Evolutionary conservation across 2,888 invertebrate species (phyloP), one percentile per base, ranked within the genome.

Genomic region (Ophonus ardosiacus): DNA sequence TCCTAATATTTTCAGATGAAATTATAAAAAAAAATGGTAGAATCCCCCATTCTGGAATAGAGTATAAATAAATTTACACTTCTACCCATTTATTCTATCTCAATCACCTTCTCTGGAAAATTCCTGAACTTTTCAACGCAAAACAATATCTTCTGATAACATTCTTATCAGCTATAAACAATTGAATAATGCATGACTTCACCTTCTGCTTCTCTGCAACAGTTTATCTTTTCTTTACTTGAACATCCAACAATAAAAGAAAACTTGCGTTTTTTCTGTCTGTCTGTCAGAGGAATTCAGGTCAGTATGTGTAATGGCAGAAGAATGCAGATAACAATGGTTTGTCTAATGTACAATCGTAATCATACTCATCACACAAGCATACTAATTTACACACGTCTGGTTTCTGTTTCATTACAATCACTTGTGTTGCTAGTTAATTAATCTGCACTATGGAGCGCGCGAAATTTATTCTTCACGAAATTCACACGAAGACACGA

Each of bases 261-360:
- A 51, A 13, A 51, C 10, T 51, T 8, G 43, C 43, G 43, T 51
- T 51, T 51, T 51, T 51, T 13, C 8, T 13, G 43, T 51, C 8
- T 13, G 43, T 51, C 31, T 31, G 31, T 3, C 31, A 31, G 6
- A 24, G 21, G 63, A 21, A 63, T 63, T 63, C 21, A 21, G 63
- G 63, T 63, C 63, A 63, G 63, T 63, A 21, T 63, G 24, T 63
- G 63, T 63, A 63, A 63, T 21, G 24, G 0, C 10, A 21, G 24
- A 63, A 21, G 63, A 63, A 63, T 63, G 63, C 63, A 21, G 63
- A 63, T 63, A 63, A 63, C 63, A 63, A 63, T 63, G 63, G 63
- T 24, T 51, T 10, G 63, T 63, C 63, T 63, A 63, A 63, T 63
- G 63, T 21, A 63, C 10, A 63, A 63, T 21, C 63, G 63, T 63